Conservation (phyloP, 1,140 invertebrate genomes). For the Ceratitis capitata region DNA sequence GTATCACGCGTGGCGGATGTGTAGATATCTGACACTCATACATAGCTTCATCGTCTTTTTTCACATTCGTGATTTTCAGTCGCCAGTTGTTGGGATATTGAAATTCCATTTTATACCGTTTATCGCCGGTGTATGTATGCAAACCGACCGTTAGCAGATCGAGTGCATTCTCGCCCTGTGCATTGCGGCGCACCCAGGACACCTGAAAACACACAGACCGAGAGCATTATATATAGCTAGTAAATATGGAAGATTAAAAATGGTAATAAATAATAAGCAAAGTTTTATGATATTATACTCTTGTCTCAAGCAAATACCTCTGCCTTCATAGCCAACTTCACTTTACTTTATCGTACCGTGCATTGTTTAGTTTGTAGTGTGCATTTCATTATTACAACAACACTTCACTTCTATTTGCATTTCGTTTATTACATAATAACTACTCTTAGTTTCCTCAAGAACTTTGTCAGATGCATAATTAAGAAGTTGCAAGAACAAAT, state of each 20-base stretch:
- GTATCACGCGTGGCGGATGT: conserved; percentile 78
- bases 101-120: conserved; percentile 77
- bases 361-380: not conserved
- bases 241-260: not conserved
- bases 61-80: conserved; percentile 75
- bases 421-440: not conserved
- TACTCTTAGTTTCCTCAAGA: not conserved
- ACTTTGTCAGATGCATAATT: conserved; percentile 35
- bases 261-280: not conserved
- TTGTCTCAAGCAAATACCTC: too few species aligned
- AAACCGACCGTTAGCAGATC: conserved; percentile 76
- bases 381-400: not conserved
- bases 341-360: too few species aligned
- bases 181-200: conserved; percentile 76
- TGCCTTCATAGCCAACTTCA: too few species aligned
- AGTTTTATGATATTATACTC: too few species aligned
- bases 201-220: conserved; percentile 67
- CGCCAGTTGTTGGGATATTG: conserved; percentile 83
- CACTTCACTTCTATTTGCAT: not conserved
- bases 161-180: conserved; percentile 71
- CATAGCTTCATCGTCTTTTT: conserved; percentile 76
- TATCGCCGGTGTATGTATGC: conserved; percentile 78
- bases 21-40: conserved; percentile 83
- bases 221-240: not conserved
- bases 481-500: not conserved